phyloP scores from a whole-genome alignment of 2,888 invertebrate species.

The Athalia rosae region DNA sequence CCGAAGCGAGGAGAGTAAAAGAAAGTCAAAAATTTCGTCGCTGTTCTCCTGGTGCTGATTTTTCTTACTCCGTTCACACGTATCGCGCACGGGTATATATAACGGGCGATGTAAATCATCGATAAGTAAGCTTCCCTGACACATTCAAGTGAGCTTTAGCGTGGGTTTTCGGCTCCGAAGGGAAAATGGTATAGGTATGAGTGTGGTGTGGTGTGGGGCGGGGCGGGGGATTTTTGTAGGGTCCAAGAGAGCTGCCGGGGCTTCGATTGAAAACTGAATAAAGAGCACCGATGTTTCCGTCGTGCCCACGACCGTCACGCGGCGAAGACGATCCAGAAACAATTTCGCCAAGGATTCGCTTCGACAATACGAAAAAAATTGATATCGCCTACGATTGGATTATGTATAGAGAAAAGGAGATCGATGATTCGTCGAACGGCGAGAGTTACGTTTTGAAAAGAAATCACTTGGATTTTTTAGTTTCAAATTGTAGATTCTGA shows the following conservation, averaged over 20 bases:
- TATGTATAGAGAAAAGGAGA: no score
- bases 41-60: neutral
- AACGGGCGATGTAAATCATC: constrained; percentile 46
- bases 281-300: constrained; percentile 37
- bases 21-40: neutral
- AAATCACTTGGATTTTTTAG: no score
- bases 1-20: neutral
- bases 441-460: no score
- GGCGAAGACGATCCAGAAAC: constrained; percentile 47
- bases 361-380: constrained; percentile 47
- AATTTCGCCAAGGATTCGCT: constrained; percentile 51
- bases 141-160: constrained; percentile 46
- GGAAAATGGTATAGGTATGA: constrained; percentile 11
- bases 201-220: neutral
- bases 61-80: neutral
- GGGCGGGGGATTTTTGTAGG: neutral
- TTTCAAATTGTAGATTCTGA: no score
- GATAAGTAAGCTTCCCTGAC: constrained; percentile 47
- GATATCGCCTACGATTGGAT: constrained; percentile 7
- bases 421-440: no score
- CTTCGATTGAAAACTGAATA: constrained; percentile 37
- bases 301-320: constrained; percentile 7
- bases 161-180: constrained; percentile 8
- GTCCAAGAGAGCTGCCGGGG: neutral
- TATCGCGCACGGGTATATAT: constrained; percentile 2